phyloP scores from a whole-genome alignment of 2,888 invertebrate genomes.

The Neocrepidodera transversa region DNA sequence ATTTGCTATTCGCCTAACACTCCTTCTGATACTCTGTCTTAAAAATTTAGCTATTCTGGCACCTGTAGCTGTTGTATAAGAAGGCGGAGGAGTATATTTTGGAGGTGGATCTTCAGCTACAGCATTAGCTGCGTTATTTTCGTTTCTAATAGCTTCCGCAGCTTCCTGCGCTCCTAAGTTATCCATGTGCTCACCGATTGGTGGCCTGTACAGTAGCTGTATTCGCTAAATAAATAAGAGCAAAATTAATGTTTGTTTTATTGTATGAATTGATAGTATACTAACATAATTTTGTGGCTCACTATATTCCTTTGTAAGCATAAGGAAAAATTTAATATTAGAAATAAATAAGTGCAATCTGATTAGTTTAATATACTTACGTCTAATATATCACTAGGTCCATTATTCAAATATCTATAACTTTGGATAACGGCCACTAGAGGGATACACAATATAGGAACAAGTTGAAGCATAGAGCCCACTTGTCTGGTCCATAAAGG shows the following conservation, averaged over 20 bases:
- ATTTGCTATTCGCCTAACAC: conserved; percentile 73
- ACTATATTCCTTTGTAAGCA: conserved; percentile 28
- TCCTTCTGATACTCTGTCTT: conserved; percentile 79
- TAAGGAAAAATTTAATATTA: conserved; percentile 1
- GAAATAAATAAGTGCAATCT: neutral
- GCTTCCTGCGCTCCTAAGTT: conserved; percentile 57
- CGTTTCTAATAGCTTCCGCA: conserved; percentile 47
- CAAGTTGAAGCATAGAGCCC: conserved; percentile 78
- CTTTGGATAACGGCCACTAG: conserved; percentile 75
- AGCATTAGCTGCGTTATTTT: conserved; percentile 41
- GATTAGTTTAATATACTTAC: conserved; percentile 63
- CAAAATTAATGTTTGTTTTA: neutral
- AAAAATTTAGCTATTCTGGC: conserved; percentile 78
- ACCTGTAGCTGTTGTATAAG: conserved; percentile 90
- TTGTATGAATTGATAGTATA: conserved; percentile 7
- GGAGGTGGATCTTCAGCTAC: conserved; percentile 81
- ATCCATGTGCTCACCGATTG: conserved; percentile 63
- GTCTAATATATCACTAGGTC: conserved; percentile 87
- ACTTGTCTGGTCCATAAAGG: conserved; percentile 80
- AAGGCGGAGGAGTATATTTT: conserved; percentile 92
- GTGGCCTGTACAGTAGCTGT: conserved; percentile 82
- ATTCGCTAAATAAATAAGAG: conserved; percentile 68
- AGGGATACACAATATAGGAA: conserved; percentile 77
- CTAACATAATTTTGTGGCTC: conserved; percentile 33
- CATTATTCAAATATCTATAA: conserved; percentile 79